phyloP scores from a whole-genome alignment of 2,797 vertebrate species.

The Chlorospingus flavigularis region DNA sequence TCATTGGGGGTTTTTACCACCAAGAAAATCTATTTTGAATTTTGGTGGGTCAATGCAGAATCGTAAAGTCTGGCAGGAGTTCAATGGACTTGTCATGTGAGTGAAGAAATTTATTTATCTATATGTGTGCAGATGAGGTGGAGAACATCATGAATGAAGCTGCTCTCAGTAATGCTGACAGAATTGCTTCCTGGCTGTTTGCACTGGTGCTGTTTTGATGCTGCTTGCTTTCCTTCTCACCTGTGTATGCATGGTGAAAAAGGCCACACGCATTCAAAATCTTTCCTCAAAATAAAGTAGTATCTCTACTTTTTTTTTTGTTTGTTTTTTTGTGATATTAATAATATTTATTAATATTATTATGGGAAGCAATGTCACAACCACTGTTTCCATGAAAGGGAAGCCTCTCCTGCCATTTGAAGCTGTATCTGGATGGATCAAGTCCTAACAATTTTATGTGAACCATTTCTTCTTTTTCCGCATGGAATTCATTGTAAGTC shows the following conservation, averaged over 20 bases:
- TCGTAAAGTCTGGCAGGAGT: background rate
- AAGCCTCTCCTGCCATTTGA: background rate
- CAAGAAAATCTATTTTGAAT: background rate
- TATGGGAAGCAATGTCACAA: background rate
- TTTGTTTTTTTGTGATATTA: background rate
- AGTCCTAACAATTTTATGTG: background rate
- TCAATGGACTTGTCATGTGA: constrained; percentile 17
- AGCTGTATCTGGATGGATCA: background rate
- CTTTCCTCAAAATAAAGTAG: background rate
- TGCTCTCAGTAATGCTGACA: constrained; percentile 7
- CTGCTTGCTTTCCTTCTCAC: background rate
- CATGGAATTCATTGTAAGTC: background rate
- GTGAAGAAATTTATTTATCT: constrained; percentile 27
- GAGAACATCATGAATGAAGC: constrained; percentile 23
- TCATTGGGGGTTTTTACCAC: background rate
- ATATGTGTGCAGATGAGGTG: constrained; percentile 6
- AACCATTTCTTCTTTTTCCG: background rate
- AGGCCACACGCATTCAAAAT: background rate
- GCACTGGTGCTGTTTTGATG: background rate
- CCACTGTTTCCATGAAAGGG: background rate
- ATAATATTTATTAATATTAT: background rate
- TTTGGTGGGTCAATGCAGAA: constrained; percentile 27
- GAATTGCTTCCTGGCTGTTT: background rate
- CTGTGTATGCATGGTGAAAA: background rate
- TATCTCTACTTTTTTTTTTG: background rate